Percentiles rank a stretch among this genome's conserved stretches.
These are phyloP conservation scores for Agrenia bidenticulata DNA, from an alignment of 2,888 invertebrate species.

Conservation along the genomic window DNA sequence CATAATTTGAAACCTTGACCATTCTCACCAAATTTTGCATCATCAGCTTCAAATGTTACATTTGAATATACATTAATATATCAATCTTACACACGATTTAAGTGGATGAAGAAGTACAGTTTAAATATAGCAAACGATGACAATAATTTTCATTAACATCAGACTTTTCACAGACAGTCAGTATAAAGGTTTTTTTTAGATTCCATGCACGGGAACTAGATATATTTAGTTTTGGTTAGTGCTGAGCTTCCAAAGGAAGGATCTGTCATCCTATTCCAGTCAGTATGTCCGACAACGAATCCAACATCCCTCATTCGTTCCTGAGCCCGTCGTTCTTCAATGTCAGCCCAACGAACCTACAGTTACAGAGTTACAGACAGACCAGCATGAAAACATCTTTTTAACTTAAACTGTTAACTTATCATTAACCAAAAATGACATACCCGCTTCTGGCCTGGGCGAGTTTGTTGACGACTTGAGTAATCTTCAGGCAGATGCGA, in stretches of 20 bases:
- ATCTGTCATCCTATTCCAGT: conserved; percentile 95
- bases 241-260: conserved; percentile 84
- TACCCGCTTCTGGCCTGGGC: conserved; percentile 87
- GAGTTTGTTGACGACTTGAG: conserved; percentile 57
- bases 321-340: conserved; percentile 88
- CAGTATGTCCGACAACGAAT: conserved; percentile 94
- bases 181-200: too few species aligned
- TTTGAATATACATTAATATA: too few species aligned
- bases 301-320: conserved; percentile 92
- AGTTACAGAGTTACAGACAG: conserved; percentile 30
- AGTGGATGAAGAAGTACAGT: too few species aligned
- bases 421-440: conserved; percentile 55
- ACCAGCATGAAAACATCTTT: neutral
- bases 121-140: too few species aligned
- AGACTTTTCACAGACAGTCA: too few species aligned
- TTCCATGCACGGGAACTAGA: conserved; percentile 61
- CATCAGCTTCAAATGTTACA: too few species aligned
- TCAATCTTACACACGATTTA: too few species aligned
- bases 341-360: conserved; percentile 97
- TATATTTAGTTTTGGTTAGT: conserved; percentile 91
- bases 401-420: neutral
- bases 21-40: too few species aligned
- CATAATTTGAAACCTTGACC: too few species aligned
- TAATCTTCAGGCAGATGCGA: conserved; percentile 69
- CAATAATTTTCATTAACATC: too few species aligned